Evolutionary conservation across 2,797 vertebrate genomes (phyloP).

Genomic region (Malacoraja senta): DNA sequence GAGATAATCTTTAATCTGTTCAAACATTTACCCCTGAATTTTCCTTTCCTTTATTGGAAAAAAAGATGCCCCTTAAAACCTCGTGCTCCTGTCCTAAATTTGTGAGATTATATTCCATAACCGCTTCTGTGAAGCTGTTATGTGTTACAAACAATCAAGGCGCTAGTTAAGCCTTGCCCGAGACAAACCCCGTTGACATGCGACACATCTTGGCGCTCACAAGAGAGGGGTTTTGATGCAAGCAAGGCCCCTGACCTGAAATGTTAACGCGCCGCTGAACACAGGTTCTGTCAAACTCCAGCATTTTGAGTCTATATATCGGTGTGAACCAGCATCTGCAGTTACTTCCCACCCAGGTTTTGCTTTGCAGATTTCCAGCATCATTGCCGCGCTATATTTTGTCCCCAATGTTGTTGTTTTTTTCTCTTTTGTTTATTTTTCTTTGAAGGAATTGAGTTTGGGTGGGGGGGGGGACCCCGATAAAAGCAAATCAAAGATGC

Average conservation of each 20-base stretch:
- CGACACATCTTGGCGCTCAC: not conserved
- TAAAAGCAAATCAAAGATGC: not conserved
- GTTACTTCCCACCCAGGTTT: too few species aligned
- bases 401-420: not conserved
- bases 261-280: too few species aligned
- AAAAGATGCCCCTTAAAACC: too few species aligned
- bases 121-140: not conserved
- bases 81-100: not conserved
- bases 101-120: not conserved
- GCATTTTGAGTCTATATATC: too few species aligned
- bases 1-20: not conserved
- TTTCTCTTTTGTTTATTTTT: not conserved
- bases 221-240: not conserved
- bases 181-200: too few species aligned
- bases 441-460: not conserved
- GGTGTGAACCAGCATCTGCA: too few species aligned
- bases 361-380: not conserved
- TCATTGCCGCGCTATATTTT: not conserved
- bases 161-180: too few species aligned
- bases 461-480: too few species aligned
- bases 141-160: too few species aligned
- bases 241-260: too few species aligned
- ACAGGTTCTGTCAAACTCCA: too few species aligned
- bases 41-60: too few species aligned
- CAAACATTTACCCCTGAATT: not conserved